Evolutionary conservation across 35 echinoderm and acorn worm species (phyloP).

Genomic region (Chiridota heheva): DNA sequence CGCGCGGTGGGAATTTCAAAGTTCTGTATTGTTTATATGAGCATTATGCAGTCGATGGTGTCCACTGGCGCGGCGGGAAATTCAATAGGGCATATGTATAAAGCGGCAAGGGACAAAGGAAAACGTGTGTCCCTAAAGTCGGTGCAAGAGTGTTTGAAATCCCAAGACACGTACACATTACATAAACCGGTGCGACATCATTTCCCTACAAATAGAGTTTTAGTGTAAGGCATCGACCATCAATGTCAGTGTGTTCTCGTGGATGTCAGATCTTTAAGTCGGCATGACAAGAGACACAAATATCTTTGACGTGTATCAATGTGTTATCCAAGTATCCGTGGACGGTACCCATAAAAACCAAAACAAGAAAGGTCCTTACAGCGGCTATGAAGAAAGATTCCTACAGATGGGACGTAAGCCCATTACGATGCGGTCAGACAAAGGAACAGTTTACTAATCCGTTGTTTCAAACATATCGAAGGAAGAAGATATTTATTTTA

Average conservation of each 20-base stretch:
- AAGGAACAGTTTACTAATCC: conserved; percentile 72
- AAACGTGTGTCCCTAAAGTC: too few relatives aligned
- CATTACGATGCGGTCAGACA: conserved; percentile 46
- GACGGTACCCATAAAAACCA: conserved; percentile 27
- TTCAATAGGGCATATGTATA: too few relatives aligned
- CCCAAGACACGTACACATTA: too few relatives aligned
- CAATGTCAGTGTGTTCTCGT: conserved; percentile 7
- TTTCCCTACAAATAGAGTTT: conserved; percentile 26
- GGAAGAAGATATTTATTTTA: conserved; percentile 49
- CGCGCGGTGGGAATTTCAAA: too few relatives aligned
- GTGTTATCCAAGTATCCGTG: conserved; percentile 39
- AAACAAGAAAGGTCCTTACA: not conserved
- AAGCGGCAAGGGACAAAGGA: too few relatives aligned
- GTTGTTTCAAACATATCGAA: conserved; percentile 49
- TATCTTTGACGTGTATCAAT: conserved; percentile 10
- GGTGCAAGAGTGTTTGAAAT: too few relatives aligned
- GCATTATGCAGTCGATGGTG: too few relatives aligned
- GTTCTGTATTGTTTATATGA: too few relatives aligned
- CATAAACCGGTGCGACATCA: conserved; percentile 13
- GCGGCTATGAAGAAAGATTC: conserved; percentile 37
- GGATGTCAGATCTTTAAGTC: conserved; percentile 1
- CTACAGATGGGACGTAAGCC: not conserved
- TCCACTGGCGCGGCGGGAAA: too few relatives aligned
- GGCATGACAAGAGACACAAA: not conserved
- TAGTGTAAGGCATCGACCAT: not conserved